A percentile compares a stretch with the other conserved stretches of the same genome.
These are phyloP conservation scores for Agrochola lota DNA, from an alignment of 2,888 invertebrate species.

Conservation along the genomic window DNA sequence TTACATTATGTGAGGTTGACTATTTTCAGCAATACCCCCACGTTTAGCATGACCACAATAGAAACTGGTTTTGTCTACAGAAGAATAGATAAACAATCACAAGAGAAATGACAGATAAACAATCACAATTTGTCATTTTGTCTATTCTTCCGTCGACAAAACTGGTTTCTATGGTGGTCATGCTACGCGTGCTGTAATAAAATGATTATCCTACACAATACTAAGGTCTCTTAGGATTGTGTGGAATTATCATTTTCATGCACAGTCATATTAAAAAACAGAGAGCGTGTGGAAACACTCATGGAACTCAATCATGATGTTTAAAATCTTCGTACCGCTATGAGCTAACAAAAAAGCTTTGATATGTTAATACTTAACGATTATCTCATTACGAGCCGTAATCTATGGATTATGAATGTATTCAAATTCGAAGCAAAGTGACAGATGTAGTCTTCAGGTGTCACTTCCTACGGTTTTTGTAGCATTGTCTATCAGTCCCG, in stretches of 20 bases:
- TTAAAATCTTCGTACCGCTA: constrained; percentile 1
- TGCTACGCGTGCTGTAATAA: neutral
- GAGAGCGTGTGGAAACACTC: constrained; percentile 3
- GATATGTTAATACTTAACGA: constrained; percentile 20
- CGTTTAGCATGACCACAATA: too few species aligned
- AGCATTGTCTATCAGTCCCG: constrained; percentile 39
- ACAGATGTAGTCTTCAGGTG: constrained; percentile 44
- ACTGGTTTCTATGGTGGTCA: too few species aligned
- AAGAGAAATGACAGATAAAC: too few species aligned
- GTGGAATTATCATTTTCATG: too few species aligned
- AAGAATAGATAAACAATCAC: too few species aligned
- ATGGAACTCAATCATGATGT: neutral
- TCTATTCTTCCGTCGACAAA: too few species aligned
- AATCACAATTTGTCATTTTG: too few species aligned
- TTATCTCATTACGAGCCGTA: constrained; percentile 47
- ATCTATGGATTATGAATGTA: constrained; percentile 54
- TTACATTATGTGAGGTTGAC: neutral
- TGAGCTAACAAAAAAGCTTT: constrained; percentile 13
- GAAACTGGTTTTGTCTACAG: too few species aligned
- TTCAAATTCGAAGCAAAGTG: constrained; percentile 50
- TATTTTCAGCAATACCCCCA: neutral
- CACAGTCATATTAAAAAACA: neutral
- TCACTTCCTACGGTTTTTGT: constrained; percentile 44
- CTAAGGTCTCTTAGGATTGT: too few species aligned
- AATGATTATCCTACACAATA: neutral